Conservation (phyloP, 2,797 vertebrate species). For the Strix occidentalis region DNA sequence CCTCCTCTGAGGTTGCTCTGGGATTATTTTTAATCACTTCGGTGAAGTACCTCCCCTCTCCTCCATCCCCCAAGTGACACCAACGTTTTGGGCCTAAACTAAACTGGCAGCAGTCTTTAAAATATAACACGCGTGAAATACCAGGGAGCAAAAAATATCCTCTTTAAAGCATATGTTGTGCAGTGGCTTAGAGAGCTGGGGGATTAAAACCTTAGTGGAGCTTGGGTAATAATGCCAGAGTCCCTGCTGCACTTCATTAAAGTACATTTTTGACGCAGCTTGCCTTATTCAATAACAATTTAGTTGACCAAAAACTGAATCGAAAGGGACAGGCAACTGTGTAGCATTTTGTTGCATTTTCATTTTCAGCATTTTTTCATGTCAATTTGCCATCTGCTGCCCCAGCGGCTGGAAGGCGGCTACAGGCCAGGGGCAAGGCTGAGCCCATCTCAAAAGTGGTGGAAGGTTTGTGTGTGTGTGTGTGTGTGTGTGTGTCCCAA, state of each 20-base stretch:
- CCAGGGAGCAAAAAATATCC: neutral
- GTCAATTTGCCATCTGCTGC: neutral
- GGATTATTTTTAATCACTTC: neutral
- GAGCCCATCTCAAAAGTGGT: rapidly evolving
- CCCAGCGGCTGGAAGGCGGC: neutral
- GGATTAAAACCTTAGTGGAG: slow-evolving; percentile 5
- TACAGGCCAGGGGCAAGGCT: neutral
- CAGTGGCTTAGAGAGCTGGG: neutral
- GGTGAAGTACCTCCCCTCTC: neutral
- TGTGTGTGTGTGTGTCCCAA: too few relatives aligned
- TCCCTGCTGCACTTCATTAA: slow-evolving; percentile 52
- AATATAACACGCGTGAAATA: neutral
- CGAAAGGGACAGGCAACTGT: slow-evolving; percentile 1
- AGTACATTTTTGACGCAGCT: slow-evolving; percentile 32
- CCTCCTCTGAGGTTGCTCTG: neutral
- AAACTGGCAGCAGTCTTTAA: neutral
- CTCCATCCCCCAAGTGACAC: neutral
- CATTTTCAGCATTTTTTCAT: neutral
- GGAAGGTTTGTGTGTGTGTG: neutral
- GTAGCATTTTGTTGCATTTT: neutral
- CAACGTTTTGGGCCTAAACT: neutral
- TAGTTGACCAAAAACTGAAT: neutral
- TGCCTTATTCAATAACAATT: slow-evolving; percentile 12
- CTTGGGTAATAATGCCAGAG: slow-evolving; percentile 10
- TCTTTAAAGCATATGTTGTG: neutral